Base-by-base conservation (phyloP, 2,888 invertebrate species). In the Drosophila mimica region DNA sequence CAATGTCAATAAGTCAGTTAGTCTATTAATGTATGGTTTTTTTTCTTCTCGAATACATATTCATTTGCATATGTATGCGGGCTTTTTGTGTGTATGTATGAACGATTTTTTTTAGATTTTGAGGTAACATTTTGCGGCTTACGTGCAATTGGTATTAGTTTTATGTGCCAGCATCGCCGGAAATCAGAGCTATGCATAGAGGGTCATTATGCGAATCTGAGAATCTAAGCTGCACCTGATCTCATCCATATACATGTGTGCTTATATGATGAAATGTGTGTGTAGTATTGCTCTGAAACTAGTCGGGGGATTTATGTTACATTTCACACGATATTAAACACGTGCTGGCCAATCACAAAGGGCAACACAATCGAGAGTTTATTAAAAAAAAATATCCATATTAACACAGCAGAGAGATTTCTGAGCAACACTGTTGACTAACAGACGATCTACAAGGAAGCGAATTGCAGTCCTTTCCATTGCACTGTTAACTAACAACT, bases 1-100 rank as follows among this genome's bases (percentile, higher is more conserved):
- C 90, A 90, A 90, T 90, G 91, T 88, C 91, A 90, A 88, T 82
- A 70, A 57, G 58, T 84, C 46, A 63, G 20, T 57, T 64, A 56
- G 43, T 36, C 76, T 70, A 20, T 59, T 20, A 46, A 15, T 20
- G 20, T 7, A 46, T 46, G 13, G 7, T 46, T 53, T n/a, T 61
- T 59, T 49, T 54, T 43, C n/a, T 66, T 46, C 25, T 63, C 8
- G 28, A 54, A 34, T n/a, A 17, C 52, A 63, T 30, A 38, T n/a
- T 34, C 17, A 40, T 30, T 13, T 34, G 20, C 38, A 49, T 25
- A 7, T 13, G 5, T 60, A 43, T 65, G 76, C 49, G 73, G 67
- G 72, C 76, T 74, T 53, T 53, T 53, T 56, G 17, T 51, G 28
- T 43, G 20, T 36, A 38, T 30, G 11, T 38, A 38, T 49, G 6